Conservation (phyloP, 2,888 invertebrate species). For the Ligdia adustata region DNA sequence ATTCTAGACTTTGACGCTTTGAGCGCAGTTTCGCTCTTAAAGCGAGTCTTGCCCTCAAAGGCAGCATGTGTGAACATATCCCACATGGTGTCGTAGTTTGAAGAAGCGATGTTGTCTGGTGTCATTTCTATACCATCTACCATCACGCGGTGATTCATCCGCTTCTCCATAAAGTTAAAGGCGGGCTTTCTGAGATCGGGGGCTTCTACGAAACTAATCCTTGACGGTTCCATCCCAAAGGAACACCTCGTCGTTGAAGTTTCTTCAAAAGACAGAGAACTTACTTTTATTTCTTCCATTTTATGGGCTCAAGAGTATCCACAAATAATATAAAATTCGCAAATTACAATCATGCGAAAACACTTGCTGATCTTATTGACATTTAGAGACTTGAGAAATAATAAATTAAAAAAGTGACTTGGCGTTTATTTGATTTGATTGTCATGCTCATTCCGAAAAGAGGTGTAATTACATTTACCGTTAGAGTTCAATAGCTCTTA, state of each 20-base stretch:
- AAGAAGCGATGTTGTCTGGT: constrained; percentile 62
- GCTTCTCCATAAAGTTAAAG: constrained; percentile 59
- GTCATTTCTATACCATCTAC: constrained; percentile 57
- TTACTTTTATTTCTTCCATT: constrained; percentile 1
- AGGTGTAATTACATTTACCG: too few relatives aligned
- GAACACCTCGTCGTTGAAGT: constrained; percentile 11
- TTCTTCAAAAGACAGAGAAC: constrained; percentile 13
- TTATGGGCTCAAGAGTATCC: too few relatives aligned
- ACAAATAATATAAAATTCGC: too few relatives aligned
- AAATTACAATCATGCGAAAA: too few relatives aligned
- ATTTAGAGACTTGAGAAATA: too few relatives aligned
- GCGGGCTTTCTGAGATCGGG: constrained; percentile 39
- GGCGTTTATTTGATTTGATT: too few relatives aligned
- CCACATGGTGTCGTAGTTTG: constrained; percentile 58
- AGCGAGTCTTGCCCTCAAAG: constrained; percentile 55
- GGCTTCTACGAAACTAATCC: constrained; percentile 39
- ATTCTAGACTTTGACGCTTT: constrained; percentile 44
- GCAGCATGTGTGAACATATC: constrained; percentile 66
- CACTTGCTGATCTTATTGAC: too few relatives aligned
- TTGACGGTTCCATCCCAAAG: constrained; percentile 15
- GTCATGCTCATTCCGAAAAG: too few relatives aligned
- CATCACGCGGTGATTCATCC: constrained; percentile 53
- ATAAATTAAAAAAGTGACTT: too few relatives aligned
- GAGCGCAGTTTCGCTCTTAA: constrained; percentile 51
- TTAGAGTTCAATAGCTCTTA: too few relatives aligned